phyloP scores from a whole-genome alignment of 2,888 invertebrate species.

The Steinernema carpocapsae region DNA sequence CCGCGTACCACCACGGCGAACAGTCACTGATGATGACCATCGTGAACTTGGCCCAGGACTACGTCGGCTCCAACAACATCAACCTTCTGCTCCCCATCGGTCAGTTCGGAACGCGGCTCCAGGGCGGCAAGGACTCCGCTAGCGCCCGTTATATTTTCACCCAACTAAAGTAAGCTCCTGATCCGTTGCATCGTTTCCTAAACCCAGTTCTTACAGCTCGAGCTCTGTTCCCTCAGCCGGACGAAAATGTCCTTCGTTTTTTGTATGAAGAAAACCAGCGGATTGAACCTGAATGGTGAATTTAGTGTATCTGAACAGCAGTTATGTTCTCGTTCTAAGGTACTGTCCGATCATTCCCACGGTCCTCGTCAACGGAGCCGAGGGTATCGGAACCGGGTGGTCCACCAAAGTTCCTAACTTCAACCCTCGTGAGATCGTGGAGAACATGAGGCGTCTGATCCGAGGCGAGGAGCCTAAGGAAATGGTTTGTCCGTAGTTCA shows the following conservation, averaged over 20 bases:
- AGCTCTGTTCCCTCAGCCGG: constrained; percentile 84
- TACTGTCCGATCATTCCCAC: constrained; percentile 90
- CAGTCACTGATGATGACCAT: constrained; percentile 89
- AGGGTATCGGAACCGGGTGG: constrained; percentile 77
- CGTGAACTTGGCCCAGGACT: constrained; percentile 95
- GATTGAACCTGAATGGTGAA: constrained; percentile 90
- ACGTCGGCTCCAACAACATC: constrained; percentile 95
- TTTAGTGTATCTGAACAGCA: neutral
- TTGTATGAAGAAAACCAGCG: constrained; percentile 91
- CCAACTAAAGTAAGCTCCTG: constrained; percentile 73
- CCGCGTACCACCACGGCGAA: constrained; percentile 98
- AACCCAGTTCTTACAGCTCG: constrained; percentile 71
- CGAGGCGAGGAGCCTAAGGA: constrained; percentile 79
- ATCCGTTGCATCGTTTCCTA: neutral
- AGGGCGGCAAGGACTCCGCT: constrained; percentile 94
- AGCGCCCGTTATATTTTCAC: constrained; percentile 99
- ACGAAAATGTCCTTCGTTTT: constrained; percentile 84
- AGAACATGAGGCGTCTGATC: constrained; percentile 79
- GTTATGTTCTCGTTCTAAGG: constrained; percentile 33
- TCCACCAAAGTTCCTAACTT: constrained; percentile 82
- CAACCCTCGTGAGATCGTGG: constrained; percentile 87
- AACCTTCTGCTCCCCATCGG: constrained; percentile 92
- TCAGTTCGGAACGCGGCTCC: constrained; percentile 88
- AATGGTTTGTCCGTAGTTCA: constrained; percentile 44
- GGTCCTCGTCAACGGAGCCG: constrained; percentile 94